A percentile compares a stretch with the other conserved stretches of the same genome.
Conservation (phyloP, 2,888 invertebrate genomes). For the Exocentrus adspersus region DNA sequence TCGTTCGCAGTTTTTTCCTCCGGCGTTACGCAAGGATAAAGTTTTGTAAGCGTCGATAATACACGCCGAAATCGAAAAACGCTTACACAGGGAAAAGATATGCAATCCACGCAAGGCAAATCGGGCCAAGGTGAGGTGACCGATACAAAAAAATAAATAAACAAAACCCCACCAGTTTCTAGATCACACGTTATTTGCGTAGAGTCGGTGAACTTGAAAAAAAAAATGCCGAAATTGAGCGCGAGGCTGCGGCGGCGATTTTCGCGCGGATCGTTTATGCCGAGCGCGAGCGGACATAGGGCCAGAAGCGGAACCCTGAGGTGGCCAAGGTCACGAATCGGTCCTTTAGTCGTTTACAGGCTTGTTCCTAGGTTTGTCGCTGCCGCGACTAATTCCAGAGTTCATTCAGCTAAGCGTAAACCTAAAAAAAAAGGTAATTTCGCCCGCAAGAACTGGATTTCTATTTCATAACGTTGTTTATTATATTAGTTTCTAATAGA, state of each 20-base stretch:
- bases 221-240: not conserved
- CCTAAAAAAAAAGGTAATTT: conserved; percentile 13
- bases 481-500: conserved; percentile 2
- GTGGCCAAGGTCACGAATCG: not conserved
- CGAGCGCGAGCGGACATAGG: too few relatives aligned
- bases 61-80: not conserved
- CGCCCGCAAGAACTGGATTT: conserved; percentile 13
- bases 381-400: not conserved
- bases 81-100: not conserved
- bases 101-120: not conserved
- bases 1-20: too few relatives aligned
- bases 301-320: not conserved
- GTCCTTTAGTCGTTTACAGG: not conserved
- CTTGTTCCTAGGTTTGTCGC: not conserved
- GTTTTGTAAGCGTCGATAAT: not conserved
- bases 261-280: too few relatives aligned
- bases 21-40: not conserved
- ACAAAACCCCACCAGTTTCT: not conserved
- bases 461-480: conserved; percentile 20
- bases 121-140: not conserved
- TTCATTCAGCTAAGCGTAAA: conserved; percentile 16
- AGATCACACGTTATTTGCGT: not conserved
- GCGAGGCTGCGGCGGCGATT: not conserved
- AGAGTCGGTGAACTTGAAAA: not conserved
- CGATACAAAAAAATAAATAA: not conserved